Evolutionary conservation across 2,888 invertebrate species (phyloP).

Genomic region (Cynaeus angustus): DNA sequence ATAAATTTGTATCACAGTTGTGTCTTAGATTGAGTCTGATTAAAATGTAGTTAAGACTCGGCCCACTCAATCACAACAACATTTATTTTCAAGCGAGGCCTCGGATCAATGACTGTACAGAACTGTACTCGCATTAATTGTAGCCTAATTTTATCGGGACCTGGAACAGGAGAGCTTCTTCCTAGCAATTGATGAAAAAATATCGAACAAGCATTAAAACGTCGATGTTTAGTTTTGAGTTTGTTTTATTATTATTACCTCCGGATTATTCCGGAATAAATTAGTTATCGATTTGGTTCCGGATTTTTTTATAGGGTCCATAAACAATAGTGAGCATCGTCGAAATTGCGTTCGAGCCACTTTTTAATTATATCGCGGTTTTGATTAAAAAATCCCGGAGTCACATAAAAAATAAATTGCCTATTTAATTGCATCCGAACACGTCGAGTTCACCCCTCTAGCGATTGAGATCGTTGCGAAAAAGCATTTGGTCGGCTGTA

Average conservation of each 20-base stretch:
- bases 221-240: slow-evolving; percentile 14
- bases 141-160: slow-evolving; percentile 55
- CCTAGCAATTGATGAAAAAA: slow-evolving; percentile 1
- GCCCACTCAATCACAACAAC: slow-evolving; percentile 66
- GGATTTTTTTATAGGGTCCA: slow-evolving; percentile 26
- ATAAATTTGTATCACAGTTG: slow-evolving; percentile 72
- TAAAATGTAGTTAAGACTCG: slow-evolving; percentile 70
- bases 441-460: slow-evolving; percentile 38
- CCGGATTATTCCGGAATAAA: slow-evolving; percentile 35
- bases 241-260: slow-evolving; percentile 28
- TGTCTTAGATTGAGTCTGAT: slow-evolving; percentile 71
- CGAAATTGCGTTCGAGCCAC: slow-evolving; percentile 67
- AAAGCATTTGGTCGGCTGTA: slow-evolving; percentile 66
- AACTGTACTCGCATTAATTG: slow-evolving; percentile 60
- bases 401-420: slow-evolving; percentile 72
- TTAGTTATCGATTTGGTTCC: slow-evolving; percentile 33
- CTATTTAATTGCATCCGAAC: slow-evolving; percentile 69
- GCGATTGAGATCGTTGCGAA: slow-evolving; percentile 57
- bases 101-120: slow-evolving; percentile 59
- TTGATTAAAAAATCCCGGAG: slow-evolving; percentile 71
- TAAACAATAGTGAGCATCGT: slow-evolving; percentile 66
- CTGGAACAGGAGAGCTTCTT: too few relatives aligned
- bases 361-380: slow-evolving; percentile 68
- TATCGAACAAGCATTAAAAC: slow-evolving; percentile 18
- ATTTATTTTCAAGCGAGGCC: slow-evolving; percentile 56